Evolutionary conservation across 1,140 invertebrate genomes (phyloP).

Genomic region (Teleogryllus occipitalis): DNA sequence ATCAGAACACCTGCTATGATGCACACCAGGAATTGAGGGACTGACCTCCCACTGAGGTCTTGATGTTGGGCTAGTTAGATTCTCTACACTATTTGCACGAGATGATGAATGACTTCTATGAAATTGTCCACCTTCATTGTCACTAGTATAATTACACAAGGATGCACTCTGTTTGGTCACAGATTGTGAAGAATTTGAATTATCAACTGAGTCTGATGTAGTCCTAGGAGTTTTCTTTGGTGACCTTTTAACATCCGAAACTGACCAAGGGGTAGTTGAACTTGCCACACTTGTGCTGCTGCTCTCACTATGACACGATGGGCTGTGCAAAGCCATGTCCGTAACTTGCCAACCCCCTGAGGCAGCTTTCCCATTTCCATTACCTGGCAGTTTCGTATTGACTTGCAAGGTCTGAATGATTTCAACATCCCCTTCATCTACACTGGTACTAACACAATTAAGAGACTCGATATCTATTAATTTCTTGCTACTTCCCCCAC

Average conservation of each 20-base stretch:
- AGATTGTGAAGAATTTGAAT: neutral
- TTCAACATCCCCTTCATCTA: neutral
- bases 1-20: neutral
- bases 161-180: neutral
- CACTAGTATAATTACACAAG: neutral
- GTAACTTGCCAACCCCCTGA: slow-evolving; percentile 20
- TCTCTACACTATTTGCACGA: neutral
- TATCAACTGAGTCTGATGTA: neutral
- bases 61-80: neutral
- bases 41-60: neutral
- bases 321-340: slow-evolving; percentile 18
- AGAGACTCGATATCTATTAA: neutral
- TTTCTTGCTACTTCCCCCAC: neutral
- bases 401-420: neutral
- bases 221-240: neutral
- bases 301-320: slow-evolving; percentile 19
- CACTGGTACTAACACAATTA: neutral
- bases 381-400: neutral
- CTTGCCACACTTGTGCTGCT: slow-evolving; percentile 19
- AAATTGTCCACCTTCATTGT: neutral
- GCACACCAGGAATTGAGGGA: neutral
- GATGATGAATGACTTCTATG: neutral
- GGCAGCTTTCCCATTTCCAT: neutral
- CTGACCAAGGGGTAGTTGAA: slow-evolving; percentile 21
- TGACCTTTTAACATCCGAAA: slow-evolving; percentile 15